Conservation (phyloP, 2,797 vertebrate species). For the Jordanella pulchra region DNA sequence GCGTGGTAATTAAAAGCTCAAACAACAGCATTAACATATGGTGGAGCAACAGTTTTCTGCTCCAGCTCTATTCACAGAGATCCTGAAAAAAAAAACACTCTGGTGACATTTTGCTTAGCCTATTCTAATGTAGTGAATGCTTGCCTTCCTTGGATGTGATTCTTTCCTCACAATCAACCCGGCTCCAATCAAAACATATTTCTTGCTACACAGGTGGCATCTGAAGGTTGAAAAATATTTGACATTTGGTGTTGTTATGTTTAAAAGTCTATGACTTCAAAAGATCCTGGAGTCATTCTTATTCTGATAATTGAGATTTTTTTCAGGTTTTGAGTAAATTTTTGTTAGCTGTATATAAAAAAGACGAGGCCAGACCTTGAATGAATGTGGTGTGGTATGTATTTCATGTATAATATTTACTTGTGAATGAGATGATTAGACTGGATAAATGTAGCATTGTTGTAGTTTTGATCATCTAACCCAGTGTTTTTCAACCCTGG, state of each 20-base stretch:
- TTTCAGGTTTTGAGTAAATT: background rate
- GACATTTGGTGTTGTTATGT: background rate
- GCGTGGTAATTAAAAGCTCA: background rate
- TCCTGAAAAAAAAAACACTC: slow-evolving; percentile 18
- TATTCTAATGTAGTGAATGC: background rate
- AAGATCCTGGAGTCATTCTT: background rate
- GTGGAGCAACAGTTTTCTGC: no score
- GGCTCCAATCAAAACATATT: background rate
- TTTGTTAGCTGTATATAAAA: background rate
- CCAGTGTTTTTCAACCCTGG: no score
- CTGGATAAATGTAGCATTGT: no score
- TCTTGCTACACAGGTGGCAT: background rate
- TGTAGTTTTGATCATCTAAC: no score
- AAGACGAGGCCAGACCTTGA: background rate
- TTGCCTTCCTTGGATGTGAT: background rate
- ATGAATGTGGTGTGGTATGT: background rate
- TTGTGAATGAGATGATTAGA: background rate
- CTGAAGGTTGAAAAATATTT: background rate
- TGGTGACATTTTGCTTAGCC: slow-evolving; percentile 27
- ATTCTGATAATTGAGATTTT: background rate
- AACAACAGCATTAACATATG: background rate
- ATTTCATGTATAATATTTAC: background rate
- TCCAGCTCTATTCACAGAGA: no score
- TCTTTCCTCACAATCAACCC: background rate
- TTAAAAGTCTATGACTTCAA: background rate